phyloP scores from a whole-genome alignment of 2,888 invertebrate species.

The Troglohyphantes excavatus region DNA sequence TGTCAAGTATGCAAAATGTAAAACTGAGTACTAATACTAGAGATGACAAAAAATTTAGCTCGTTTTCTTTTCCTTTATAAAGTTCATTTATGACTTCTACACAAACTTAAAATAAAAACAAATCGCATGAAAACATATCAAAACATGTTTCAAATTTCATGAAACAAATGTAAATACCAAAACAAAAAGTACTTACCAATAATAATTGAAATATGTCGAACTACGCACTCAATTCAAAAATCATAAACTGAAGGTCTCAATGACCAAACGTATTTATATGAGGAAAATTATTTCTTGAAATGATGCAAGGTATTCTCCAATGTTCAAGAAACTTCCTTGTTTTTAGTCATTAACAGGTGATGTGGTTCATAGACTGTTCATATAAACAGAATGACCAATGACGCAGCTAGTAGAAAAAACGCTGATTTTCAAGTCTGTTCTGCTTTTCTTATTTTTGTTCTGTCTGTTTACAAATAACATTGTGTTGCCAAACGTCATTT shows the following conservation, averaged over 20 bases:
- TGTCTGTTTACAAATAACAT: slow-evolving; percentile 10
- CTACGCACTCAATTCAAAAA: too few relatives aligned
- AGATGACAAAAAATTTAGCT: too few relatives aligned
- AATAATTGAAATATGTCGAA: too few relatives aligned
- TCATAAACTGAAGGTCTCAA: too few relatives aligned
- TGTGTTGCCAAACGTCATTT: slow-evolving; percentile 14
- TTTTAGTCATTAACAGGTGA: slow-evolving; percentile 38
- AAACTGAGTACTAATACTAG: too few relatives aligned
- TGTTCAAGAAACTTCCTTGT: slow-evolving; percentile 61
- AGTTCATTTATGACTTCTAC: too few relatives aligned
- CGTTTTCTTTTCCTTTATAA: too few relatives aligned
- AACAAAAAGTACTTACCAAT: neutral
- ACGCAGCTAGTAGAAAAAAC: slow-evolving; percentile 15
- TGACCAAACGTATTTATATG: slow-evolving; percentile 8
- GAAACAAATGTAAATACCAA: neutral
- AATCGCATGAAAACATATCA: too few relatives aligned
- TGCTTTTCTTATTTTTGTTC: neutral
- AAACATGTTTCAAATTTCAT: too few relatives aligned
- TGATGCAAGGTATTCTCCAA: slow-evolving; percentile 45
- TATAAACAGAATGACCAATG: slow-evolving; percentile 1
- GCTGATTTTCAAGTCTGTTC: neutral
- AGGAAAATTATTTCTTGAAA: slow-evolving; percentile 22
- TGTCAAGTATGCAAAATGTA: too few relatives aligned
- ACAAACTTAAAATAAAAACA: too few relatives aligned
- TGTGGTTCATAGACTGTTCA: neutral